Evolutionary conservation across 2,113 vertebrate genomes (phyloP), one percentile per base, ranked within the genome.

Genomic region (Psilopogon haemacephalus): DNA sequence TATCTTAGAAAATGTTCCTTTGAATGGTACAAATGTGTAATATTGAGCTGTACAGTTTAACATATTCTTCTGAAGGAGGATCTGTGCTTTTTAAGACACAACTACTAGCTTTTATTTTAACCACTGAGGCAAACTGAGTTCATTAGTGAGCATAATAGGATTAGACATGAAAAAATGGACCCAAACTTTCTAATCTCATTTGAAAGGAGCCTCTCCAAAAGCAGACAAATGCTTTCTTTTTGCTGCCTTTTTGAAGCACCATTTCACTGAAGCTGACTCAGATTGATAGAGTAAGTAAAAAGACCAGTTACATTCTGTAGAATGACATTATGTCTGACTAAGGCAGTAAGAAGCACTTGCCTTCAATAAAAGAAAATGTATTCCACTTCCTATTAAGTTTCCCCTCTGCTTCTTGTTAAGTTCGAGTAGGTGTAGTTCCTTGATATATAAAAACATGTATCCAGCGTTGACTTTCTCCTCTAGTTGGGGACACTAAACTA

Each of bases 131-230:
- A 95, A 95, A 96, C 65, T 92, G 87, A 91, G 93, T 95, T 96
- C 85, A 96, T 96, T 97, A 96, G 95, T 67, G 52, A 97, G 67
- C 54, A 86, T 96, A 97, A 97, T 91, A 95, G 96, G 94, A 97
- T 96, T 97, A 96, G 69, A 93, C 95, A 74, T 94, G 50, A 95
- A 92, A 54, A 94, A 92, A 94, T 90, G 62, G 82, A 73, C 58
- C 63, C 72, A 88, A 92, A 85, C 93, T 94, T 97, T 91, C 82
- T 96, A 96, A 96, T 88, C 89, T 95, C 78, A 89, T 96, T 96
- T 95, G 77, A 94, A 97, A 96, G 69, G 58, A 96, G 12, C 52
- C 74, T 90, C 90, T 96, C 90, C 83, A 87, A 93, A 96, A 96
- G 90, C 86, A 95, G 85, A 84, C 79, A 92, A 84, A 92, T 89